Conservation (phyloP, 2,888 invertebrate genomes). For the Harmothoe impar region DNA sequence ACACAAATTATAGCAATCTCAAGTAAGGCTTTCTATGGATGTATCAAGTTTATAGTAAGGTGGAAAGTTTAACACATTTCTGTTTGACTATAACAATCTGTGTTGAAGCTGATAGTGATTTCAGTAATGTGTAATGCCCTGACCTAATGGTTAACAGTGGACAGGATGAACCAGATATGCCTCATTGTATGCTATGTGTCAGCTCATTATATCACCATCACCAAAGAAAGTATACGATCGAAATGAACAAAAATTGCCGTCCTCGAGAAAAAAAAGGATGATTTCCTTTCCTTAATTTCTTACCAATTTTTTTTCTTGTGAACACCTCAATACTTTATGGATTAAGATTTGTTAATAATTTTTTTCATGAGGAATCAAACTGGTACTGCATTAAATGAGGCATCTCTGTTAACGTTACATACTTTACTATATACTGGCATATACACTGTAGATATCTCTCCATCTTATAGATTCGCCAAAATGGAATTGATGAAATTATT, state of each 20-base stretch:
- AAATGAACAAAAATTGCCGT: no score
- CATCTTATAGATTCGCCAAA: constrained; percentile 30
- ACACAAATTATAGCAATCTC: no score
- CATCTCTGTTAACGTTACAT: neutral
- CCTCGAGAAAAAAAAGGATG: no score
- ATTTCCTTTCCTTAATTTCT: neutral
- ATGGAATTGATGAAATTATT: neutral
- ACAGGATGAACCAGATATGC: neutral
- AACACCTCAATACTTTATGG: no score
- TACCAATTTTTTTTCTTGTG: neutral
- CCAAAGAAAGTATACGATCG: no score
- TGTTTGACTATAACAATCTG: neutral
- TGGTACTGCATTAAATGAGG: neutral
- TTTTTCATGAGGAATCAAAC: neutral
- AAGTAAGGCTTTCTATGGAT: no score
- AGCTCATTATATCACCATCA: no score
- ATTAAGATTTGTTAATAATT: no score
- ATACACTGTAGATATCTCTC: neutral
- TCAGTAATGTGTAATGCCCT: neutral
- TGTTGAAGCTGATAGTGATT: no score
- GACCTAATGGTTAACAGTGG: constrained; percentile 4
- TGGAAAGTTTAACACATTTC: neutral
- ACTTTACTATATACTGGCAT: neutral
- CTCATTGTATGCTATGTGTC: no score
- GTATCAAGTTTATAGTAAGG: neutral